These are phyloP conservation scores for Calypte anna DNA, from an alignment of 2,113 vertebrate genomes.

Conservation along the genomic window DNA sequence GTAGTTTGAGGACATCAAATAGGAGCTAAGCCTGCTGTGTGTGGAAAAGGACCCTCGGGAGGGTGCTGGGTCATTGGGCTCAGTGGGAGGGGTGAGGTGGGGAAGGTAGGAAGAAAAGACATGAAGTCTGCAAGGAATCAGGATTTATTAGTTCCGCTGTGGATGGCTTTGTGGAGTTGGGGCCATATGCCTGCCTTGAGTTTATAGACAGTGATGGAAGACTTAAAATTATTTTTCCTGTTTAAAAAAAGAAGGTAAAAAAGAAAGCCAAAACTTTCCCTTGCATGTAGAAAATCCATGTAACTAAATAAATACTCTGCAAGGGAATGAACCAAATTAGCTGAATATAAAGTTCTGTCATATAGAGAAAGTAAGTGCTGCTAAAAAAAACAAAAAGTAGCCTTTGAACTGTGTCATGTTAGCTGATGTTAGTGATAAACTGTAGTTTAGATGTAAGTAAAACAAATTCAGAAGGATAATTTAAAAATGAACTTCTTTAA, in stretches of 20 bases:
- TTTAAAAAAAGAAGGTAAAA: background rate
- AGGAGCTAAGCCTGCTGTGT: constrained; percentile 21
- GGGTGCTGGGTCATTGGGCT: background rate
- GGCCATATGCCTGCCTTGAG: background rate
- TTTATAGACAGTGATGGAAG: constrained; percentile 30
- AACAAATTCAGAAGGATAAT: background rate
- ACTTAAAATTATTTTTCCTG: constrained; percentile 37
- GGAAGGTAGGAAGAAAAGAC: constrained; percentile 35
- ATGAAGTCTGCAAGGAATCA: background rate
- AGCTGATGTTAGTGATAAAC: background rate
- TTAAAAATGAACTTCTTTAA: background rate
- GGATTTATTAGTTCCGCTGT: constrained; percentile 57
- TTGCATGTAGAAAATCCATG: background rate
- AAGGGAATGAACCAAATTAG: background rate
- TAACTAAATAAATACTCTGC: background rate
- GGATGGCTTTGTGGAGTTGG: background rate
- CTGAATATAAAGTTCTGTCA: background rate
- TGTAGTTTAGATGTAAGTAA: background rate
- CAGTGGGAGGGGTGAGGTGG: background rate
- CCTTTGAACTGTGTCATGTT: background rate
- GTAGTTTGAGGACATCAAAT: constrained; percentile 7
- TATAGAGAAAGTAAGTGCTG: background rate
- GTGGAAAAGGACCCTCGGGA: background rate
- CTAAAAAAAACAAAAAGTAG: background rate
- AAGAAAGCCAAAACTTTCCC: background rate